Evolutionary conservation across 2,797 vertebrate genomes (phyloP).

Genomic region (Siniperca scherzeri): DNA sequence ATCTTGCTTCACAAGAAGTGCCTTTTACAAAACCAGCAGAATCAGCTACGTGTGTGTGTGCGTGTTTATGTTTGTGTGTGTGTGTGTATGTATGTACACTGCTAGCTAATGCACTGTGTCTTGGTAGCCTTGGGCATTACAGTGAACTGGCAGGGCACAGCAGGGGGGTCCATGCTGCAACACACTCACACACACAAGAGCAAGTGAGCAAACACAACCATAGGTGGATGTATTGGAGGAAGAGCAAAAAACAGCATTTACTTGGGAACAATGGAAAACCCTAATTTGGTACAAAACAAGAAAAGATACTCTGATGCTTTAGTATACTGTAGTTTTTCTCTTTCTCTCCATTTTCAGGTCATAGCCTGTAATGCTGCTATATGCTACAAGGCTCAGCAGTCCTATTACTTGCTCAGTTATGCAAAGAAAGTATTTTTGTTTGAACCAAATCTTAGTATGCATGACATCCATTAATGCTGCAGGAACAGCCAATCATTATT

Average conservation of each 20-base stretch:
- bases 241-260: slow-evolving; percentile 17
- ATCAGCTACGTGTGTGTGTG: slow-evolving; percentile 33
- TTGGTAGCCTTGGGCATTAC: slow-evolving; percentile 43
- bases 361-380: slow-evolving; percentile 13
- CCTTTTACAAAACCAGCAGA: slow-evolving; percentile 25
- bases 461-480: slow-evolving; percentile 47
- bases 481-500: slow-evolving; percentile 32
- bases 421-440: slow-evolving; percentile 43
- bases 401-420: slow-evolving; percentile 40
- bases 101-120: slow-evolving; percentile 43
- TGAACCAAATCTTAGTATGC: slow-evolving; percentile 46
- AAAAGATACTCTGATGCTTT: neutral
- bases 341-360: slow-evolving; percentile 25
- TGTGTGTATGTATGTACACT: slow-evolving; percentile 8
- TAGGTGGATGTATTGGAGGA: neutral
- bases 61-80: slow-evolving; percentile 8
- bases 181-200: slow-evolving; percentile 4
- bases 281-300: slow-evolving; percentile 30
- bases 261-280: slow-evolving; percentile 18
- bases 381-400: slow-evolving; percentile 30
- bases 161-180: slow-evolving; percentile 35
- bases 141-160: slow-evolving; percentile 48
- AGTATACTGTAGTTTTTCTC: neutral
- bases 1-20: slow-evolving; percentile 26
- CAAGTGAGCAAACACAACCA: slow-evolving; percentile 7